Base-by-base conservation (phyloP, 37 sponge, comb jelly and placozoan species). In the Aplysina aerophoba region DNA sequence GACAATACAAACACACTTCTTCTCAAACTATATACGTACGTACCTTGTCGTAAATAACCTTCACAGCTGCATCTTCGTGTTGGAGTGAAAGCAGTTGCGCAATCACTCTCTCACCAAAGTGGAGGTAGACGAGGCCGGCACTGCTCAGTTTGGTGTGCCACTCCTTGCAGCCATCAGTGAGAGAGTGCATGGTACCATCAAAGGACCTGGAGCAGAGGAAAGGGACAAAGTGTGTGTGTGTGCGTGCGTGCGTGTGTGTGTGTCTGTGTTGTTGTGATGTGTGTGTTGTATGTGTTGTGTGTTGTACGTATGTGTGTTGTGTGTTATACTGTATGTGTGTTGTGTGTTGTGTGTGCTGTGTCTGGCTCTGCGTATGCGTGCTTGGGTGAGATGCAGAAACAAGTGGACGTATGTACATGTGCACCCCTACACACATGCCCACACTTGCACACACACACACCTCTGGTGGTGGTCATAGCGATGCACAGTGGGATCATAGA, bases 381-480 rank as follows among this genome's bases (percentile, higher is more conserved):
- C 28, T 67, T 15, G 21, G 14, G 14, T 67, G 24, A 67, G 14
- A 15, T 24, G 30, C 14, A 15, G 25, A 19, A n/a, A 67, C 69
- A 19, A 22, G 25, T 19, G 65, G 59, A 55, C 81, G 28, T 13
- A 28, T 36, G 14, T 27, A 82, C 39, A 25, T 39, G 14, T 25
- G 33, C 81, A 19, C 14, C 31, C 25, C 17, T 19, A 35, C 15
- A 20, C 59, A 80, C n/a, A n/a, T n/a, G n/a, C n/a, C n/a, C n/a
- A n/a, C n/a, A n/a, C n/a, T n/a, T n/a, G n/a, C 21, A 60, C 6
- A 79, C 15, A 11, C 8, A 37, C 84, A 15, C 60, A 96, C 95
- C 90, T 90, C 55, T 97, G 98, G 71, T 97, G 98, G 73, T 97
- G 98, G 81, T 97, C 98, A 84, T 97, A 97, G 57, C 95, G 80